Evolutionary conservation across 2,797 vertebrate genomes (phyloP), one percentile per base, ranked within the genome.

Genomic region (Bryconaethiops microstoma): DNA sequence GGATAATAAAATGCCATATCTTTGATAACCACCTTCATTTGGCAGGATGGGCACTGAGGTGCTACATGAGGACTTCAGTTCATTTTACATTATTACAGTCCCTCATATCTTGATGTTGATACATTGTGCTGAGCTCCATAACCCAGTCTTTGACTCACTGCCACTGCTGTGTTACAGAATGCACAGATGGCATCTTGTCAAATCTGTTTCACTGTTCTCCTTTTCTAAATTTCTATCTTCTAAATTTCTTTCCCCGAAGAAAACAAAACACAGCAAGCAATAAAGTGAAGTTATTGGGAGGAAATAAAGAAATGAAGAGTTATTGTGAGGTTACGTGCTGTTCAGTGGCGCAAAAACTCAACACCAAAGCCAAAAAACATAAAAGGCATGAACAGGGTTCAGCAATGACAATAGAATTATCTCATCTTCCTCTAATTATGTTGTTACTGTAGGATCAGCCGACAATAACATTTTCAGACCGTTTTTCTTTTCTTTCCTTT

Each of bases 401-500:
- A 52, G 42, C 60, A 23, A 60, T 69, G 40, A 82, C 45, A 77
- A 45, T 68, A 63, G 4, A 68, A 59, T 70, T 77, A 77, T 67
- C 60, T 75, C 52, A 76, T 50, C 54, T 72, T 75, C 76, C 62
- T 76, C 40, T 45, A 68, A 52, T 67, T 80, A 52, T 64, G 45
- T n/a, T 40, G 65, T 78, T 57, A 75, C 48, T 60, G 25, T 74
- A 77, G 76, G 25, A 42, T 67, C 17, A 54, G 55, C 29, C 68
- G 77, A 45, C 63, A 79, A 79, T 76, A 68, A 76, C 85, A 83
- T 69, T 68, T 78, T 54, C 23, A 74, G 81, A 65, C 73, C 67
- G 10, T 13, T 12, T 59, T 60, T 79, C 29, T 29, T 29, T 29
- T 29, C 29, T 29, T 29, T 29, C 3, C 29, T 29, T 29, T 29